Base-by-base conservation (phyloP, 2,113 vertebrate genomes). In the Pogona vitticeps region DNA sequence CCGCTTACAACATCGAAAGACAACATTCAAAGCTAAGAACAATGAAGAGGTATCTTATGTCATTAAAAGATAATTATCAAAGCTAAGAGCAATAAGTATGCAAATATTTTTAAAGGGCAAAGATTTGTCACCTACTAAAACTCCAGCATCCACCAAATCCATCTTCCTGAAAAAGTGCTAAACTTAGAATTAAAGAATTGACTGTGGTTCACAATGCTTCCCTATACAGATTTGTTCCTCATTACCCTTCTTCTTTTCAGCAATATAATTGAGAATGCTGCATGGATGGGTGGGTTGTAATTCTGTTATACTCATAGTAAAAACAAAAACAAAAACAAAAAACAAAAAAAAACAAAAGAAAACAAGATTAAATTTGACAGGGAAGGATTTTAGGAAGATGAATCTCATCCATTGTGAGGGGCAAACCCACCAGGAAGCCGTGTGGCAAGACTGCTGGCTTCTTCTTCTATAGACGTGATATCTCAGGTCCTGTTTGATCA, bases 401-500 rank as follows among this genome's bases (percentile, higher is more conserved):
- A 86, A 88, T 84, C 79, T 88, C 81, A 87, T 88, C 84, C 76
- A 76, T 13, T 83, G 92, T 94, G 95, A 92, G 94, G 94, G 96
- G 90, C 87, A 89, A 90, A 38, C 81, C 92, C 93, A 86, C 65
- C 88, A 36, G 18, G 80, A 84, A 70, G 86, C 86, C 1, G 20
- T 17, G 82, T 26, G 23, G 78, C 90, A 90, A 91, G 86, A 83
- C 89, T 76, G 90, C 86, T 87, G 33, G 63, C 46, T 33, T 81
- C 87, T 92, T 94, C 92, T 94, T 94, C 90, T 95, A 96, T 93
- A 95, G 95, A 92, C 88, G 92, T 95, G 86, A 88, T 90, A 94
- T 91, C 91, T 91, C 91, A 84, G 94, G 72, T 88, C 89, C 95
- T 95, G 92, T 92, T 94, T 81, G 31, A 46, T 82, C 94, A 86